Percentiles rank a stretch among this genome's conserved stretches.
Conservation (phyloP, 2,797 vertebrate species). For the Pygocentrus nattereri region DNA sequence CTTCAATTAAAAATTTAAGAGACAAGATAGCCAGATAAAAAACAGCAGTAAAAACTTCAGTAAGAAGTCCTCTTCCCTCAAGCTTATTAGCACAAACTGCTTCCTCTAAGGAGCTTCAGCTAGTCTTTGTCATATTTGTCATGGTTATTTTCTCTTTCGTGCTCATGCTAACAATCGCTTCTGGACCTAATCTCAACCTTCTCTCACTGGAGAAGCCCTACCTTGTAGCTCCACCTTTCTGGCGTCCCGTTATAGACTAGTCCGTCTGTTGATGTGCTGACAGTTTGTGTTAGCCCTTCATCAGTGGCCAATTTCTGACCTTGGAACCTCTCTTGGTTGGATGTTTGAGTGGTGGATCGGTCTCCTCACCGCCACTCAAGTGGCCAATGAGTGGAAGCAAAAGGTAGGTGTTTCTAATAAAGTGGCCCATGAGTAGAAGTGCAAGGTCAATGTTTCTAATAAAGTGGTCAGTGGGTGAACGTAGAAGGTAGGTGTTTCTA, state of each 20-base stretch:
- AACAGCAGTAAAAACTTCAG: background rate
- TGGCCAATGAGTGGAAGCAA: too few relatives aligned
- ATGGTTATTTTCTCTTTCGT: too few relatives aligned
- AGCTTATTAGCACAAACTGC: background rate
- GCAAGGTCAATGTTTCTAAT: too few relatives aligned
- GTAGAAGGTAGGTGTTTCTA: too few relatives aligned
- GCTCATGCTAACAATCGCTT: too few relatives aligned
- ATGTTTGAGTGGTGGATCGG: too few relatives aligned
- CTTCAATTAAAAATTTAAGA: slow-evolving; percentile 24
- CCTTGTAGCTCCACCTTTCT: background rate
- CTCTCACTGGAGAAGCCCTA: background rate
- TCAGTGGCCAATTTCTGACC: too few relatives aligned
- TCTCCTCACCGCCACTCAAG: too few relatives aligned
- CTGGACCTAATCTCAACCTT: background rate
- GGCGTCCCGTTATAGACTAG: background rate
- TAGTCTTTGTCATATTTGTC: background rate
- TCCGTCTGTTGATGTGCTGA: background rate
- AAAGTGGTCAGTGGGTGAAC: background rate
- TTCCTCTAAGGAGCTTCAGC: background rate
- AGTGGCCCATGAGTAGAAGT: too few relatives aligned
- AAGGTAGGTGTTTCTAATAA: too few relatives aligned
- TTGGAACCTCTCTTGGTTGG: too few relatives aligned
- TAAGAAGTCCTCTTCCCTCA: background rate
- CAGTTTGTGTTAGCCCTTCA: too few relatives aligned
- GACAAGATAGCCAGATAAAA: slow-evolving; percentile 19